Evolutionary conservation across 2,888 invertebrate species (phyloP).

Genomic region (Eretmocerus hayati): DNA sequence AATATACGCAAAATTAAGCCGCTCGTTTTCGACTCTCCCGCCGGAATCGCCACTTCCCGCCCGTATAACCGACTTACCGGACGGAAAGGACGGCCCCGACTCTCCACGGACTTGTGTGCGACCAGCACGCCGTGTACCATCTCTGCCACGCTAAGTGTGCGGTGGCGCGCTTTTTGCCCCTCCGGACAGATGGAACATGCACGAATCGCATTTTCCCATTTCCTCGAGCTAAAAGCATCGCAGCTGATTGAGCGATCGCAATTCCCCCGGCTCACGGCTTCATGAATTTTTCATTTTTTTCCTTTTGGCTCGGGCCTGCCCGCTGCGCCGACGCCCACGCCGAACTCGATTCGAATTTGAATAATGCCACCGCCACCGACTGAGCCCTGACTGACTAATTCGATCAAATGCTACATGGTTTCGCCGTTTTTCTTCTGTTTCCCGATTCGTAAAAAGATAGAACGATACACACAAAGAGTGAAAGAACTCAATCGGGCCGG

Average conservation of each 20-base stretch:
- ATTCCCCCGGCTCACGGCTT: not conserved
- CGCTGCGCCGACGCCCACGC: not conserved
- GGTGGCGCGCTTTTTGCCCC: too few relatives aligned
- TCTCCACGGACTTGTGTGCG: not conserved
- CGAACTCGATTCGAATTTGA: not conserved
- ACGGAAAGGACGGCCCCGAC: slow-evolving; percentile 7
- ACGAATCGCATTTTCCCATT: slow-evolving; percentile 9
- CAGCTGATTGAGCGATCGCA: slow-evolving; percentile 5
- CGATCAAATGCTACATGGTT: too few relatives aligned
- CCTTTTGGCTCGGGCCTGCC: not conserved
- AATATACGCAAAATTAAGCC: slow-evolving; percentile 19
- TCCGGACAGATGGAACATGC: too few relatives aligned
- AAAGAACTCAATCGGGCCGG: too few relatives aligned
- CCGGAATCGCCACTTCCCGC: slow-evolving; percentile 15
- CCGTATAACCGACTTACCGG: slow-evolving; percentile 7
- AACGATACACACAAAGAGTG: too few relatives aligned
- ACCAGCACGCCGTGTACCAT: too few relatives aligned
- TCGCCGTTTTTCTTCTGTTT: too few relatives aligned
- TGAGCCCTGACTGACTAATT: too few relatives aligned
- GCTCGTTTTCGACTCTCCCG: slow-evolving; percentile 16
- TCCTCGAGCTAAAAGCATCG: slow-evolving; percentile 7
- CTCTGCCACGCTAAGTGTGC: too few relatives aligned
- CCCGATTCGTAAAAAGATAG: too few relatives aligned
- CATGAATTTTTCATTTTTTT: slow-evolving; percentile 10
- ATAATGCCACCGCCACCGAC: not conserved